Evolutionary conservation across 2,888 invertebrate genomes (phyloP).

Genomic region (Drosophila prolongata): DNA sequence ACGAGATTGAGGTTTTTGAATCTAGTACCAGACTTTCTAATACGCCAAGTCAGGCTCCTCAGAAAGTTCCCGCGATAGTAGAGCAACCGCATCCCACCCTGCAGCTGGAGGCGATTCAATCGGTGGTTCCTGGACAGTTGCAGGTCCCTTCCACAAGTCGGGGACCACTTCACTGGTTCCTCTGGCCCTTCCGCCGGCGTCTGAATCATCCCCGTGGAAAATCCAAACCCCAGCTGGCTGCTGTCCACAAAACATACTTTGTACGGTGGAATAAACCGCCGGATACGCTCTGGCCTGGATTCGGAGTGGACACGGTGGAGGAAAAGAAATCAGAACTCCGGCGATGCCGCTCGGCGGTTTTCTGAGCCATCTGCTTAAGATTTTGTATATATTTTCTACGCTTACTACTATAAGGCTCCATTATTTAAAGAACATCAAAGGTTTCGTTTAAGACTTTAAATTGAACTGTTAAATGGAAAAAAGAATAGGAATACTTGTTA

Average conservation of each 20-base stretch:
- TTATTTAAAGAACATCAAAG: neutral
- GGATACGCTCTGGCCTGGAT: conserved; percentile 67
- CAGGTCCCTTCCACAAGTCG: conserved; percentile 26
- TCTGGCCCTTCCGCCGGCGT: conserved; percentile 71
- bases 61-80: conserved; percentile 31
- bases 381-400: conserved; percentile 45
- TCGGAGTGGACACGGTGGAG: conserved; percentile 48
- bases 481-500: too few species aligned
- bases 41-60: neutral
- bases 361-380: conserved; percentile 48
- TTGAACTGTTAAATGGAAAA: too few species aligned
- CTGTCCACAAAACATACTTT: conserved; percentile 82
- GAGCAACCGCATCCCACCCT: conserved; percentile 52
- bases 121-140: conserved; percentile 2
- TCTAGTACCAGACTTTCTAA: conserved; percentile 6
- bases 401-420: conserved; percentile 6
- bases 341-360: conserved; percentile 78
- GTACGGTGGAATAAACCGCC: conserved; percentile 82
- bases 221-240: conserved; percentile 59
- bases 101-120: conserved; percentile 52
- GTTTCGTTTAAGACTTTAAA: conserved; percentile 22
- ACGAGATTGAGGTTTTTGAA: conserved; percentile 6
- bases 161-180: conserved; percentile 69
- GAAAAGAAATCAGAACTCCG: conserved; percentile 53
- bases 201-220: conserved; percentile 29